Evolutionary conservation across 2,797 vertebrate species (phyloP).

Genomic region (Pogoniulus pusillus): DNA sequence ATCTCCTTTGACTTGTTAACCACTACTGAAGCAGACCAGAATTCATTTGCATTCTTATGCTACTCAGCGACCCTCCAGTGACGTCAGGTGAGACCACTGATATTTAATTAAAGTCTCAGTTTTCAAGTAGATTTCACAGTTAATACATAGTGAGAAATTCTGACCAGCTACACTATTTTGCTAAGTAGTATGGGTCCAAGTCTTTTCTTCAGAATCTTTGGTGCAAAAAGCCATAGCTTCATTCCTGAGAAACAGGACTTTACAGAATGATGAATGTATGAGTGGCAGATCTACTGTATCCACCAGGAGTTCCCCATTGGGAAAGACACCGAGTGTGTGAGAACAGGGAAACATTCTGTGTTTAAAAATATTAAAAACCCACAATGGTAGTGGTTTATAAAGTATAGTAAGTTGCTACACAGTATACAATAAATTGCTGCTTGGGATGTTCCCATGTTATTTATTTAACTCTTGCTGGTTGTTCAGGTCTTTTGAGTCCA

Average conservation of each 20-base stretch:
- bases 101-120: constrained; percentile 62
- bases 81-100: constrained; percentile 24
- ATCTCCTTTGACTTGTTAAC: constrained; percentile 8
- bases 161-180: constrained; percentile 49
- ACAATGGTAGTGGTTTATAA: background rate
- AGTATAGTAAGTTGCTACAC: background rate
- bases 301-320: constrained; percentile 10
- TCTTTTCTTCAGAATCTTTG: constrained; percentile 38
- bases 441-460: background rate
- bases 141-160: constrained; percentile 40
- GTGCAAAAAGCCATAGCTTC: constrained; percentile 37
- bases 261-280: background rate
- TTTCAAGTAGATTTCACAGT: constrained; percentile 68
- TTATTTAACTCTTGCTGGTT: background rate
- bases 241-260: constrained; percentile 22
- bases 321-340: background rate
- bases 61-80: background rate
- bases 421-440: background rate
- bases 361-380: constrained; percentile 18
- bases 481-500: background rate
- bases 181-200: background rate
- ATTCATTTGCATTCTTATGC: constrained; percentile 28
- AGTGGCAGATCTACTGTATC: background rate
- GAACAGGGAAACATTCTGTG: background rate
- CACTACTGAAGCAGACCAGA: background rate